Percentiles rank a stretch among this genome's conserved stretches.
Conservation (phyloP, 2,888 invertebrate species). For the Apeira syringaria region DNA sequence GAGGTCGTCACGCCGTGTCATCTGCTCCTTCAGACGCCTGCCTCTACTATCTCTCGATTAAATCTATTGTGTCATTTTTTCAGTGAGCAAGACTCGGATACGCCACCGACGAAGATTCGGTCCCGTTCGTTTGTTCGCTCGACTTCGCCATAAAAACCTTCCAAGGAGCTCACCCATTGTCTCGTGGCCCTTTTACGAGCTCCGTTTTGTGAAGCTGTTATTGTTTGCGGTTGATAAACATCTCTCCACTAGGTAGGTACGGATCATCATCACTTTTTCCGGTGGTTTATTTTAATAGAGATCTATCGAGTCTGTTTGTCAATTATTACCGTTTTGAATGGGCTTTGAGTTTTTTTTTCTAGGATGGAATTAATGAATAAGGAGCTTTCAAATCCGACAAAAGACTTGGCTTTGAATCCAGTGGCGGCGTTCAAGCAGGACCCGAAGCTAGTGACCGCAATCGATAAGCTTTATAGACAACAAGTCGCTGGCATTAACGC, state of each 20-base stretch:
- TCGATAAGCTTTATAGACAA: conserved; percentile 56
- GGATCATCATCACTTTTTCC: conserved; percentile 79
- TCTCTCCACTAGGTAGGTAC: conserved; percentile 79
- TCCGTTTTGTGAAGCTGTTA: conserved; percentile 79
- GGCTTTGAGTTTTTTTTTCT: conserved; percentile 45
- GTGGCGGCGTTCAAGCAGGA: conserved; percentile 60
- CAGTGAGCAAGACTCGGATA: conserved; percentile 73
- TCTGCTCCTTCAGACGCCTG: conserved; percentile 82
- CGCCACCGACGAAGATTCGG: conserved; percentile 81
- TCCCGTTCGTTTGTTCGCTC: conserved; percentile 74
- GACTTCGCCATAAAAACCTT: conserved; percentile 76
- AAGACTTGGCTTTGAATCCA: conserved; percentile 48
- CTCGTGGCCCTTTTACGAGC: conserved; percentile 80
- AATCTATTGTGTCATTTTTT: conserved; percentile 82
- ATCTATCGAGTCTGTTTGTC: conserved; percentile 65
- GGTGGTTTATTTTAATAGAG: conserved; percentile 67
- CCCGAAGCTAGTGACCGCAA: conserved; percentile 60
- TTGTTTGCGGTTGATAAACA: conserved; percentile 83
- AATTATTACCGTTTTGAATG: conserved; percentile 64
- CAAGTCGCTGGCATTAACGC: conserved; percentile 30
- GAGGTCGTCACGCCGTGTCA: conserved; percentile 80
- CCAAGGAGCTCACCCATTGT: conserved; percentile 75
- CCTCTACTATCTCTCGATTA: conserved; percentile 79
- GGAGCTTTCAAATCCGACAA: conserved; percentile 52
- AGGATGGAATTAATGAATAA: conserved; percentile 72